Conservation (phyloP, 2,113 vertebrate genomes). For the Sarotherodon lohbergeri region DNA sequence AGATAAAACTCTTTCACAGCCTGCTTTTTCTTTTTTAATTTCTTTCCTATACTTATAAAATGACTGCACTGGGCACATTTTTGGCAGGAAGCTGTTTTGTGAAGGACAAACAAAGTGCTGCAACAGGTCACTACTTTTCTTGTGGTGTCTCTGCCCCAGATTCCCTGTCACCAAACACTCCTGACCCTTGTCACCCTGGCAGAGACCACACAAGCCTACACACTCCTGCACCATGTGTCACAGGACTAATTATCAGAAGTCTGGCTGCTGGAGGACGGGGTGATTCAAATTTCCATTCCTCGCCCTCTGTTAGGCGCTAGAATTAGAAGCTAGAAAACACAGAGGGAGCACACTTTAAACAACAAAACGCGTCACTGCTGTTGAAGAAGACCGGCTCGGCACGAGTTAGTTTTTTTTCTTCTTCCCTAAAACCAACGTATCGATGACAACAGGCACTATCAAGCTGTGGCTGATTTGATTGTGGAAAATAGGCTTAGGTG, state of each 20-base stretch:
- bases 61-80: neutral
- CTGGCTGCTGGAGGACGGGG: constrained; percentile 35
- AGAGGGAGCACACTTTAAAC: constrained; percentile 26
- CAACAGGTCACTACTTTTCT: constrained; percentile 23
- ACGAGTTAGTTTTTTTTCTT: neutral
- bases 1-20: neutral
- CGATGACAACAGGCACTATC: neutral
- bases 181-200: constrained; percentile 45
- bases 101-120: constrained; percentile 45
- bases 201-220: neutral
- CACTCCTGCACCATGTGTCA: constrained; percentile 49
- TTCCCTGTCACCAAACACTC: constrained; percentile 69
- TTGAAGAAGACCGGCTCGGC: neutral
- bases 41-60: neutral
- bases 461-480: constrained; percentile 7
- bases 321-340: constrained; percentile 56
- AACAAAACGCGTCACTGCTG: neutral
- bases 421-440: neutral
- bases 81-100: neutral
- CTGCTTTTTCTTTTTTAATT: neutral
- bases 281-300: constrained; percentile 66
- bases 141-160: constrained; percentile 47
- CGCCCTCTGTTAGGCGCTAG: constrained; percentile 42
- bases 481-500: constrained; percentile 38
- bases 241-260: constrained; percentile 61